These are phyloP conservation scores for Etheostoma spectabile DNA, from an alignment of 2,113 vertebrate genomes.

Conservation along the genomic window DNA sequence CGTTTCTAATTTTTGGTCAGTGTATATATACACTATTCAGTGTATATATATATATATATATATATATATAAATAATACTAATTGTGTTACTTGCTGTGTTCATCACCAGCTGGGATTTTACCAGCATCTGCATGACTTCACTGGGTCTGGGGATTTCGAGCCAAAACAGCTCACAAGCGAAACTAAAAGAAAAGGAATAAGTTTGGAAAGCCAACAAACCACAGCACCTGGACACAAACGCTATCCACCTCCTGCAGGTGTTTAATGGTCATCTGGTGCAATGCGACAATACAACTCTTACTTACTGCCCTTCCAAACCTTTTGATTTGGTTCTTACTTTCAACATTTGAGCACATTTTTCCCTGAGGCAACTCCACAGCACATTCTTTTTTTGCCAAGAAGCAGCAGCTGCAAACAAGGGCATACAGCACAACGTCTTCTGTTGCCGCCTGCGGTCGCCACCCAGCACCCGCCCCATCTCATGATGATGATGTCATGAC, in stretches of 20 bases:
- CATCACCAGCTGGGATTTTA: conserved; percentile 15
- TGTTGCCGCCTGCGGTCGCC: conserved; percentile 48
- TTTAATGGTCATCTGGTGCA: conserved; percentile 37
- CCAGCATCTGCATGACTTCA: conserved; percentile 28
- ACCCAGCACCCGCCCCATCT: conserved; percentile 39
- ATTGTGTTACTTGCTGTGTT: background rate
- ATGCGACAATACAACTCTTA: conserved; percentile 18
- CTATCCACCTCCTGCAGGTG: conserved; percentile 46
- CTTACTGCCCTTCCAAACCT: conserved; percentile 35
- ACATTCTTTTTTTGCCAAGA: conserved; percentile 25
- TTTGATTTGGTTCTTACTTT: conserved; percentile 42
- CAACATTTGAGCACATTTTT: conserved; percentile 33
- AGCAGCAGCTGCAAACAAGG: conserved; percentile 53
- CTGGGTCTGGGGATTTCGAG: conserved; percentile 17
- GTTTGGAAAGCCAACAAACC: conserved; percentile 3
- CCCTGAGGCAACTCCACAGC: conserved; percentile 22
- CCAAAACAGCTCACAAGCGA: conserved; percentile 2
- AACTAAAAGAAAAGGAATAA: background rate
- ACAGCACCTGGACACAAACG: conserved; percentile 27
- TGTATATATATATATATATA: too few relatives aligned
- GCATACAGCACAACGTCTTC: conserved; percentile 39
- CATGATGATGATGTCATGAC: conserved; percentile 68
- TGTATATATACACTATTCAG: too few relatives aligned
- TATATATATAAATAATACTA: too few relatives aligned
- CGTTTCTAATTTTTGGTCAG: too few relatives aligned